Evolutionary conservation across 2,888 invertebrate genomes (phyloP).

Genomic region (Aporophyla lueneburgensis): DNA sequence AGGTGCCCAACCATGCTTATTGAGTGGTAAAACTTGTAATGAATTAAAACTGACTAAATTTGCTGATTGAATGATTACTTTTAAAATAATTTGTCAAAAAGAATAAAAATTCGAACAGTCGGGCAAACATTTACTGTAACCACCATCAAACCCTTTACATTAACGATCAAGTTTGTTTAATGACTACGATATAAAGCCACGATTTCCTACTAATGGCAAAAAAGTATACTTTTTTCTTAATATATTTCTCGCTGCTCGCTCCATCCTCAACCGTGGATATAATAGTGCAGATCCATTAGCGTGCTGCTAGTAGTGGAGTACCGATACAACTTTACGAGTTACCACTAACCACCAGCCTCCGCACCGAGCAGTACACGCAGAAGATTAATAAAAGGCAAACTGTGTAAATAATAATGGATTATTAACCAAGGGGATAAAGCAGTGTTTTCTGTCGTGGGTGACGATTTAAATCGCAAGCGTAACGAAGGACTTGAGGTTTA

Average conservation of each 20-base stretch:
- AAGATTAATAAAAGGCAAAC: neutral
- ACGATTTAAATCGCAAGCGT: no score
- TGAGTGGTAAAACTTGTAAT: no score
- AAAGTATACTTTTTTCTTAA: no score
- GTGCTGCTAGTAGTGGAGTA: conserved; percentile 57
- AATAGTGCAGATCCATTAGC: conserved; percentile 69
- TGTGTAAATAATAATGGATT: no score
- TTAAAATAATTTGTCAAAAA: neutral
- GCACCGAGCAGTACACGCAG: neutral
- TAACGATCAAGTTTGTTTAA: neutral
- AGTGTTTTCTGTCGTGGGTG: no score
- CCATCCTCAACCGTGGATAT: conserved; percentile 32
- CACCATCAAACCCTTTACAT: neutral
- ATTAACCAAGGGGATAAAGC: no score
- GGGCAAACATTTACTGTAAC: neutral
- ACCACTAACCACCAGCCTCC: conserved; percentile 22
- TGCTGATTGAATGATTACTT: neutral
- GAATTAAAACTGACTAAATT: neutral
- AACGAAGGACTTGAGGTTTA: no score
- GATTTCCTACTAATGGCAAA: neutral
- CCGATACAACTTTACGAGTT: conserved; percentile 64
- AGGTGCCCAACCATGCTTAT: no score
- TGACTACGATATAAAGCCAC: neutral
- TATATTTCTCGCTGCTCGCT: conserved; percentile 36
- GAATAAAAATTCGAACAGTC: neutral